phyloP scores from a whole-genome alignment of 2,888 invertebrate species.

The Ethmia dodecea region DNA sequence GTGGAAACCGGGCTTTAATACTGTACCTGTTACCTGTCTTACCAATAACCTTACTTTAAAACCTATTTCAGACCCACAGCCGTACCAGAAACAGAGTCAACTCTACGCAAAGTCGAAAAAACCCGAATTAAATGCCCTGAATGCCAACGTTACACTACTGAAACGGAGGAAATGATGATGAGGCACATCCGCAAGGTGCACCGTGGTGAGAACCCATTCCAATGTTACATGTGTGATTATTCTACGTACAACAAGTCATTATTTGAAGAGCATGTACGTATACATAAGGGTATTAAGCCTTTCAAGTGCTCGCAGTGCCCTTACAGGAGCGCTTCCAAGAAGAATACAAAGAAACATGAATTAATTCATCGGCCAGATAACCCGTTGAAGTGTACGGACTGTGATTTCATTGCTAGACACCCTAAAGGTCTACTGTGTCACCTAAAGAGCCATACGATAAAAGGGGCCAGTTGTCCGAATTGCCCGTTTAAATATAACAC shows the following conservation, averaged over 20 bases:
- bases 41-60: no score
- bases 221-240: constrained; percentile 60
- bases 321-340: constrained; percentile 53
- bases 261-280: constrained; percentile 53
- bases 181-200: constrained; percentile 47
- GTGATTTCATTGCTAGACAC: constrained; percentile 44
- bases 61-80: no score
- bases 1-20: no score
- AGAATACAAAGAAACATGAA: constrained; percentile 57
- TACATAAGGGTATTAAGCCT: constrained; percentile 60
- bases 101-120: background rate
- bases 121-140: constrained; percentile 21
- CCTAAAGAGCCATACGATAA: constrained; percentile 4
- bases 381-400: constrained; percentile 39
- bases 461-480: background rate
- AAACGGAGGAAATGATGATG: constrained; percentile 40
- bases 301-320: constrained; percentile 52
- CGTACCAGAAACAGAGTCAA: no score
- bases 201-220: constrained; percentile 49
- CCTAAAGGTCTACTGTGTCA: constrained; percentile 31
- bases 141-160: constrained; percentile 34
- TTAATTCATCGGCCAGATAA: constrained; percentile 46
- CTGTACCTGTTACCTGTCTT: no score
- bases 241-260: constrained; percentile 50
- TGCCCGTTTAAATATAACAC: constrained; percentile 14